Evolutionary conservation across 2,797 vertebrate genomes (phyloP), one percentile per base, ranked within the genome.

Genomic region (Erpetoichthys calabaricus): DNA sequence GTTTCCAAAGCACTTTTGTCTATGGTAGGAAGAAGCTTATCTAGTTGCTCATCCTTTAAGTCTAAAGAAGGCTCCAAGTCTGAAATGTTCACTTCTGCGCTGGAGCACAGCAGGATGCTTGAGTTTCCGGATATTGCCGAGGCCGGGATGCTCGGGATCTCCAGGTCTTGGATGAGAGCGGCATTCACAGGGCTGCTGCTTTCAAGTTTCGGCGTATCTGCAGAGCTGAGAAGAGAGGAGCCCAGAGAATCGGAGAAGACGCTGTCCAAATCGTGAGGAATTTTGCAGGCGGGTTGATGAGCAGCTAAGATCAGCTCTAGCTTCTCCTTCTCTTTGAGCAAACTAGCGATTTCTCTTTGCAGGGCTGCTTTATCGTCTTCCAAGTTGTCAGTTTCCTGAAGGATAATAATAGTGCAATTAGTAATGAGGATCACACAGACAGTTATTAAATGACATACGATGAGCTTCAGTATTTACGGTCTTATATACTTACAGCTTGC

Each of bases 321-420:
- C 47, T 93, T 89, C 57, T 98, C 93, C 63, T 94, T 97, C 76
- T 98, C 95, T 74, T 98, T 98, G 63, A 95, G 86, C 60, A 98
- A 83, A 70, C 83, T 87, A 59, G 90, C 88, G 10, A 98, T 96
- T 74, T 98, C 94, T 0, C 84, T 80, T 78, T 98, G 91, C 77
- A 98, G 73, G 3, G 82, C 76, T 1, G 92, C 86, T 64, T 91
- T 97, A 62, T 97, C 89, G 65, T 95, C 92, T 71, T 98, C 95
- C 63, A 98, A 80, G 67, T 86, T 81, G 73, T 98, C 95, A 0
- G 95, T 97, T 80, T 98, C 95, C 95, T 98, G 75, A 25, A 25
- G 25, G 25, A 25, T 25, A 25, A 25, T 25, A 25, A 25, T 25
- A 25, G 25, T 25, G 25, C 25, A 25, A 25, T 25, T 25, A 25